Conservation (phyloP, 2,888 invertebrate species). For the Lumbricus terrestris region DNA sequence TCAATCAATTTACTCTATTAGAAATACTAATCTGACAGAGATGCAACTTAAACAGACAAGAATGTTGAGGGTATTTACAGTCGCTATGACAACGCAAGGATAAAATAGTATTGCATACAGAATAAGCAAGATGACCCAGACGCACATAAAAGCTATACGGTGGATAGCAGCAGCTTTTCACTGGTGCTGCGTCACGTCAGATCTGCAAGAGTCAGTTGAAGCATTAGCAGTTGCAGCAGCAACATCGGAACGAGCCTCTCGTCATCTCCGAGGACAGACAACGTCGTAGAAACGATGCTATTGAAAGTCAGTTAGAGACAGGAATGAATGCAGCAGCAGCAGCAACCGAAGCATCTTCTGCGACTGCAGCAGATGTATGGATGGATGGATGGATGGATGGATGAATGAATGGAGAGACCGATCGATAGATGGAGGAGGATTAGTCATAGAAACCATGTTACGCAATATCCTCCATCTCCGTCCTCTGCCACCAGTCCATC, state of each 20-base stretch:
- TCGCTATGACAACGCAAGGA: too few species aligned
- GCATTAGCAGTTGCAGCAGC: background rate
- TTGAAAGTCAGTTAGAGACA: background rate
- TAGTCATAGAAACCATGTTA: background rate
- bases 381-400: background rate
- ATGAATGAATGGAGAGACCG: background rate
- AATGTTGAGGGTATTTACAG: too few species aligned
- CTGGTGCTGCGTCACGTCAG: background rate
- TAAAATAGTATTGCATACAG: too few species aligned
- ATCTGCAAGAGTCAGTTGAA: background rate
- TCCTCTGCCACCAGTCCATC: background rate
- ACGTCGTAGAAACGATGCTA: background rate
- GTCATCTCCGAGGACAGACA: background rate
- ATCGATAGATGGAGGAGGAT: background rate
- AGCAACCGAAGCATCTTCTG: background rate
- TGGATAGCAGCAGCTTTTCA: background rate
- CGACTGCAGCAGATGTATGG: background rate
- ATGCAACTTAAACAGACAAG: too few species aligned
- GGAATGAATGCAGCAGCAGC: background rate
- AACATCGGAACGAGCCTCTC: background rate
- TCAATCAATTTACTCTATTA: too few species aligned
- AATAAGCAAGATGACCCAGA: too few species aligned
- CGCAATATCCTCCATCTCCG: slow-evolving; percentile 3
- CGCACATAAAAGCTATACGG: background rate
- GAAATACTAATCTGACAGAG: too few species aligned